These are phyloP conservation scores for Dinoponera quadriceps DNA, from an alignment of 1,140 invertebrate genomes.

Conservation along the genomic window DNA sequence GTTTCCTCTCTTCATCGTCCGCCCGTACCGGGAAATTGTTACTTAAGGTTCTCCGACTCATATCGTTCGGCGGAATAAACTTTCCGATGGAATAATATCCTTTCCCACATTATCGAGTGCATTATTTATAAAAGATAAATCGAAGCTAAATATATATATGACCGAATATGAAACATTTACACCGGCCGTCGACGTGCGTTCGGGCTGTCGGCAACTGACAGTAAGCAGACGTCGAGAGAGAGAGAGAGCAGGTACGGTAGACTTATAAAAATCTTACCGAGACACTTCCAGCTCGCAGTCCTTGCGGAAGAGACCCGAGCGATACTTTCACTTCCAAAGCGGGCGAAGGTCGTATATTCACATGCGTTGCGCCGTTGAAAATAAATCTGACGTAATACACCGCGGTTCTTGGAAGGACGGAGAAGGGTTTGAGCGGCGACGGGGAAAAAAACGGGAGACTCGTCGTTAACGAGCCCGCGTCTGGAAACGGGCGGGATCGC, in stretches of 20 bases:
- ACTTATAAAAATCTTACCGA: constrained; percentile 32
- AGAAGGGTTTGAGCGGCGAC: constrained; percentile 23
- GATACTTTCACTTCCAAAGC: constrained; percentile 69
- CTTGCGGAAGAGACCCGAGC: constrained; percentile 66
- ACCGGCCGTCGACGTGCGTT: no score
- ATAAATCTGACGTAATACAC: constrained; percentile 73
- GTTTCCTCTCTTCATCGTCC: constrained; percentile 30
- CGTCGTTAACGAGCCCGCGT: constrained; percentile 17
- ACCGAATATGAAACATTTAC: neutral
- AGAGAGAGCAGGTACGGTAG: no score
- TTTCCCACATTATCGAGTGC: neutral
- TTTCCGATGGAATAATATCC: neutral
- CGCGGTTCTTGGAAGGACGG: constrained; percentile 26
- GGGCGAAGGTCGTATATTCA: constrained; percentile 65
- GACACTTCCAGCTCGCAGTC: constrained; percentile 19
- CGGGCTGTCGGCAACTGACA: neutral
- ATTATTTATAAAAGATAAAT: constrained; percentile 5
- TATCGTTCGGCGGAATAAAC: neutral
- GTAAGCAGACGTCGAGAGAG: neutral
- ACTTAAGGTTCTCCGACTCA: neutral
- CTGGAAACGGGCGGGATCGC: neutral
- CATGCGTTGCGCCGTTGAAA: constrained; percentile 64
- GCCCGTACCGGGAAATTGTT: neutral
- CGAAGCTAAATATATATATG: neutral
- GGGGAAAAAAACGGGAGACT: neutral